Base-by-base conservation (phyloP, 2,797 vertebrate genomes). In the Poecilia velifera region DNA sequence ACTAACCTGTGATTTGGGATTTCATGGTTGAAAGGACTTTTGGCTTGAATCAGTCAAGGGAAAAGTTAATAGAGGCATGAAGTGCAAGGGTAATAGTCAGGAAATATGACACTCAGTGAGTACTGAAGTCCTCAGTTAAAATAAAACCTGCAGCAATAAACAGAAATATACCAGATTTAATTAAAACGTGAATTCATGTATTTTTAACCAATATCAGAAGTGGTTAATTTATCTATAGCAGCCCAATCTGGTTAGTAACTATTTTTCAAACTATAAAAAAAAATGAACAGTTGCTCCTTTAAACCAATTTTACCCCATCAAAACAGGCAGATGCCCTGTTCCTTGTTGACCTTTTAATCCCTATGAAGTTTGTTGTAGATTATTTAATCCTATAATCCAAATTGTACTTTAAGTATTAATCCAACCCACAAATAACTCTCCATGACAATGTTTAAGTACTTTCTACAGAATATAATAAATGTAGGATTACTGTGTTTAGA, bases 1-100 rank as follows among this genome's bases (percentile, higher is more conserved):
- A 92, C 93, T 87, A 93, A 94, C 93, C 92, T 93, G 88, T 84
- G 87, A 92, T 91, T 90, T 92, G 92, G 92, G 93, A 95, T 95
- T 95, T 94, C 90, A 94, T 88, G 92, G 88, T 90, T 91, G 93
- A 93, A 87, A 86, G 90, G 87, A 88, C 85, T 81, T 86, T 76
- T 92, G 90, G 85, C 82, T 90, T 39, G 85, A 89, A 86, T 94
- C 92, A 88, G 84, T 87, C 73, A 81, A 81, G 77, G 86, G 86
- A 81, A 82, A 92, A 86, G 91, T 86, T 80, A 90, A 93, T 82
- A 49, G 87, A 91, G 80, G 84, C 89, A 84, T 92, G 89, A 90
- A 86, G 73, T 82, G 81, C 78, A 82, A 79, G 78, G 83, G 88
- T 86, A 93, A 88, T 84, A 91, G 86, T 91, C 76, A 84, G 89